Conservation (phyloP, 2,888 invertebrate genomes). For the Lepidochrysops patricia region DNA sequence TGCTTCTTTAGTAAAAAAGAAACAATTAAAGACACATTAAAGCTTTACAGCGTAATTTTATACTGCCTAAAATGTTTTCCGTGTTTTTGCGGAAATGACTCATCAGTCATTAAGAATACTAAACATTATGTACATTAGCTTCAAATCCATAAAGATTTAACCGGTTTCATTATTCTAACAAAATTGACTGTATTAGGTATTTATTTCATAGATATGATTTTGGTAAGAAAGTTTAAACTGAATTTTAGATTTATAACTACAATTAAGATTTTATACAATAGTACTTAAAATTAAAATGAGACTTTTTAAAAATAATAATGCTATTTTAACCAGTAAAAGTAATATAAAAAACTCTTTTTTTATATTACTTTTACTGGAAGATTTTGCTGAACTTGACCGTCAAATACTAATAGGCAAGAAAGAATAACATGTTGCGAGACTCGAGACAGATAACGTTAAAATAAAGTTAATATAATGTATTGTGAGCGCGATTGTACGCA, state of each 20-base stretch:
- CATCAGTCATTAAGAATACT: not conserved
- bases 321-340: too few species aligned
- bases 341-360: too few species aligned
- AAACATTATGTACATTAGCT: not conserved
- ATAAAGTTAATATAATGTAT: not conserved
- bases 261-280: too few species aligned
- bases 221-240: not conserved
- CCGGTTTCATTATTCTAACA: not conserved
- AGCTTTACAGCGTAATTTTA: not conserved
- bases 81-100: not conserved
- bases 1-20: not conserved
- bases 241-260: too few species aligned
- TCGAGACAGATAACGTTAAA: too few species aligned
- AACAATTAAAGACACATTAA: not conserved
- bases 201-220: not conserved
- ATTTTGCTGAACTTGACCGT: too few species aligned
- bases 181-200: too few species aligned
- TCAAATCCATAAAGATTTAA: not conserved
- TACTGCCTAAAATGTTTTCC: not conserved
- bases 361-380: too few species aligned
- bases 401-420: too few species aligned
- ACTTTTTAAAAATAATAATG: too few species aligned
- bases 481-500: conserved; percentile 16
- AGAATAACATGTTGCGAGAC: not conserved
- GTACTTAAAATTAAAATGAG: too few species aligned